These are phyloP conservation scores for Stomorhina lunata DNA, from an alignment of 2,888 invertebrate species.

Conservation along the genomic window DNA sequence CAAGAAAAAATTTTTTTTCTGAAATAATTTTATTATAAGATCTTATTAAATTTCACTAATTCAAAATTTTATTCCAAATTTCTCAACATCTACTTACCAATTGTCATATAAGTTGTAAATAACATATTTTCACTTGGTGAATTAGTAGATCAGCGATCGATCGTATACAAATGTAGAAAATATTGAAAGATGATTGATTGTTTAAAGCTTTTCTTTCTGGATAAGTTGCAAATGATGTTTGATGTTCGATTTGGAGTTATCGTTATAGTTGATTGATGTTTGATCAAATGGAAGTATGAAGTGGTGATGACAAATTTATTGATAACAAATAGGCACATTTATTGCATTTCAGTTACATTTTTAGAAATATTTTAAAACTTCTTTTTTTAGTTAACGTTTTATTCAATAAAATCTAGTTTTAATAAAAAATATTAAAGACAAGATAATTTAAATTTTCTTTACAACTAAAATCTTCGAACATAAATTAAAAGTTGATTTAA, in stretches of 20 bases:
- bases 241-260: neutral
- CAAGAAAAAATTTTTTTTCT: no score
- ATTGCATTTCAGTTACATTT: constrained; percentile 39
- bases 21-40: no score
- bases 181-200: neutral
- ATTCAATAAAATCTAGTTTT: no score
- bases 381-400: neutral
- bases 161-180: constrained; percentile 29
- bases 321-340: constrained; percentile 47
- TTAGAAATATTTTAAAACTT: neutral
- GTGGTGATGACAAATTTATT: constrained; percentile 25
- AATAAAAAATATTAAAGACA: neutral
- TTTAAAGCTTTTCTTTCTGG: constrained; percentile 34
- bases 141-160: neutral
- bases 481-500: no score
- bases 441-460: neutral
- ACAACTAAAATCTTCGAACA: no score
- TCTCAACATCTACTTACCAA: constrained; percentile 65
- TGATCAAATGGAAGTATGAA: constrained; percentile 31
- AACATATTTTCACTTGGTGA: constrained; percentile 65
- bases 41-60: neutral
- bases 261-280: neutral
- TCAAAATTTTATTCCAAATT: neutral
- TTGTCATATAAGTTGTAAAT: constrained; percentile 71
- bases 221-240: neutral